Evolutionary conservation across 2,797 vertebrate species (phyloP), one percentile per base, ranked within the genome.

Genomic region (Bradypus variegatus): DNA sequence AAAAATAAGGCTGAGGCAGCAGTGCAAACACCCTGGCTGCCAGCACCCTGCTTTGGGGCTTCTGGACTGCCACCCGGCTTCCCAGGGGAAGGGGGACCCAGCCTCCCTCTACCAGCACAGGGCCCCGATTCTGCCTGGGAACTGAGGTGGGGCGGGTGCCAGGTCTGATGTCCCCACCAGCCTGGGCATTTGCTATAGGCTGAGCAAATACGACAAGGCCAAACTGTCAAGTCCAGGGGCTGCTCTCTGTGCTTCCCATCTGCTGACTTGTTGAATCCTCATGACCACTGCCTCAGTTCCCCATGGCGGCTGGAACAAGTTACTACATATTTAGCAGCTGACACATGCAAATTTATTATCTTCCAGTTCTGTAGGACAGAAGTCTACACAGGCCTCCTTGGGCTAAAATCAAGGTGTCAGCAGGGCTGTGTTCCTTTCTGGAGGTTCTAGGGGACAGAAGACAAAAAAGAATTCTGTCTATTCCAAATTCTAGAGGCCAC

Each of bases 1-100:
- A 91, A 94, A 91, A 94, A 82, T 94, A 91, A 94, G 86, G 69
- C 79, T 55, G 27, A 86, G 55, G 36, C 62, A 67, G 73, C 81
- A 76, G 75, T 0, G 18, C 41, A 67, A 62, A 55, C 60, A 69
- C 50, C 33, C 10, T 50, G 38, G 15, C 33, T 2, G 6, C 65
- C 53, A 31, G 64, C 10, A 33, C 58, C 45, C 77, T 2, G 8
- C 65, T 91, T 94, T 86, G 60, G 73, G 83, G 83, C 75, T 62
- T 13, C 88, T 5, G n/a, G 73, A 67, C 79, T 76, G 65, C 55
- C 10, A 45, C 73, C 38, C 6, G 31, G 75, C 76, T 86, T 88
- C 85, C 92, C 62, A 2, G n/a, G n/a, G 69, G 23, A 36, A 5
- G 55, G 33, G 60, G 2, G 5, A 18, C 29, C 83, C 62, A 80